Conservation (phyloP, 1,140 invertebrate genomes). For the Bilobella aurantiaca region DNA sequence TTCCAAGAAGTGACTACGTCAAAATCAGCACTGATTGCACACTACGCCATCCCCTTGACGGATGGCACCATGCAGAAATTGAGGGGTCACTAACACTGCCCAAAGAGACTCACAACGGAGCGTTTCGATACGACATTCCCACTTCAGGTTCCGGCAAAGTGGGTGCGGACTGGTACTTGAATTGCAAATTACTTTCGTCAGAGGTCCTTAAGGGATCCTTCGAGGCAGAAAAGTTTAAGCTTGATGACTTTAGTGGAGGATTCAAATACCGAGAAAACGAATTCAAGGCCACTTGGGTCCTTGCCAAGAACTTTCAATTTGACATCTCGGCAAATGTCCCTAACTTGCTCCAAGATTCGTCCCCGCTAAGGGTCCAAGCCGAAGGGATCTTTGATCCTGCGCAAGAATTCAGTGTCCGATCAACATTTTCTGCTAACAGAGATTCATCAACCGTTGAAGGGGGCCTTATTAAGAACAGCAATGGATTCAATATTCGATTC, state of each 20-base stretch:
- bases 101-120: not conserved
- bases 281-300: conserved; percentile 4
- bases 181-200: conserved; percentile 4
- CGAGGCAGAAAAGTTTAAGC: not conserved
- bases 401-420: not conserved
- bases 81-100: not conserved
- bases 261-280: conserved; percentile 13
- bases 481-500: not conserved
- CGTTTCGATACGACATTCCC: conserved; percentile 18
- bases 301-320: not conserved
- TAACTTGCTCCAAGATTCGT: not conserved
- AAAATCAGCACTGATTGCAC: conserved; percentile 8
- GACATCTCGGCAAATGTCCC: conserved; percentile 10
- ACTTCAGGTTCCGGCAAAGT: not conserved
- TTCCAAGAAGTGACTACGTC: conserved; percentile 10
- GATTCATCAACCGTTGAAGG: not conserved
- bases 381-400: not conserved
- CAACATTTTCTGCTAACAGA: not conserved
- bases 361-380: conserved; percentile 7
- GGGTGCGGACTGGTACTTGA: not conserved
- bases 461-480: not conserved
- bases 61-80: conserved; percentile 4
- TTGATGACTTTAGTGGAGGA: not conserved
- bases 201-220: conserved; percentile 7
- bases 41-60: conserved; percentile 1